Evolutionary conservation across 2,888 invertebrate species (phyloP), one percentile per base, ranked within the genome.

Genomic region (Listrodromus nycthemerus): DNA sequence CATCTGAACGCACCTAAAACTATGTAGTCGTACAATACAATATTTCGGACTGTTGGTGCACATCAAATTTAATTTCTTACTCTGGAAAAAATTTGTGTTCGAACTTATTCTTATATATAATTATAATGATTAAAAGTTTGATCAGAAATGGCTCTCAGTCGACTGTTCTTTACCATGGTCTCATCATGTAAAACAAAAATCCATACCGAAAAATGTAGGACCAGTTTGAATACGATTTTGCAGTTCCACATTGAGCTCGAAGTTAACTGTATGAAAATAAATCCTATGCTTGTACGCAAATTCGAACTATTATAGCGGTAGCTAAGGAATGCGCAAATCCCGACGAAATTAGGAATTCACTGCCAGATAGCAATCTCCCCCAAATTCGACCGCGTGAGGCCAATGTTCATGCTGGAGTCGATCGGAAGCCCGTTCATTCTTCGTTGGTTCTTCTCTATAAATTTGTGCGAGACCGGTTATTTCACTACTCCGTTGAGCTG

Each of bases 401-500:
- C 41, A n/a, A 48, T 13, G 52, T 66, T 24, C 55, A 21, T 45
- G 21, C 10, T 41, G 37, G 66, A 61, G 63, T 66, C 13, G 16
- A 65, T 67, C 55, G 30, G 52, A 24, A 66, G 37, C n/a, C 16
- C 48, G 30, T 58, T 66, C 27, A 30, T 82, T 71, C 24, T 73
- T 58, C 61, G 55, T 41, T 19, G 21, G 50, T 37, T 63, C 71
- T 58, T 41, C 77, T 45, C 71, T 71, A 67, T 73, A 82, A 82
- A 77, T 77, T 67, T 55, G 41, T 61, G n/a, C 65, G 65, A 55
- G 81, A 82, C 82, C 82, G 82, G 77, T 82, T 82, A 67, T 77
- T 77, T 63, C 45, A 52, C 50, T 7, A 48, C 30, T 52, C 19
- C 70, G 21, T 50, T 21, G 48, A 66, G 41, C 48, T 45, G 21